Base-by-base conservation (phyloP, 2,888 invertebrate species). In the Cheilosia pagana region DNA sequence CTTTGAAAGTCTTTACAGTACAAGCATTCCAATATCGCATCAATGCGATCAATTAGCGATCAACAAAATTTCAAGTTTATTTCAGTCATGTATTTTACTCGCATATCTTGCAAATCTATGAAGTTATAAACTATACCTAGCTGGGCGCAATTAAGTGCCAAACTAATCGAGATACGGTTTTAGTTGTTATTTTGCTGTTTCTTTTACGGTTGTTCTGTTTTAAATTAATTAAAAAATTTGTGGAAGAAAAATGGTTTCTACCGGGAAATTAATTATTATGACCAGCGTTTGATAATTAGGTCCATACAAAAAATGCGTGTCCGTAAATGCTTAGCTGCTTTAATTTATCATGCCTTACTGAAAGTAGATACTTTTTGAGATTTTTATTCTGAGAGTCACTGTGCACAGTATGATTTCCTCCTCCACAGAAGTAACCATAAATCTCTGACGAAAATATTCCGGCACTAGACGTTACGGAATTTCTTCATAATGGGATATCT, bases 61-160 rank as follows among this genome's bases (percentile, higher is more conserved):
- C n/a, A 23, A 25, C n/a, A 39, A 39, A 45, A 55, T 19, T 57
- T 70, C 70, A 70, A 68, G 41, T 68, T 53, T 55, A 70, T 19
- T 25, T 35, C 45, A 57, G 48, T 12, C 41, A 35, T 50, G 21
- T 48, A 48, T 16, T 16, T 7, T 19, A 16, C 14, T n/a, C 16
- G 16, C 16, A 35, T 48, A 59, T 59, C 59, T 35, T 39, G 23
- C 3, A 31, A 8, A 59, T 70, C 68, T 57, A 16, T 25, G 25
- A 28, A 25, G 28, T 19, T 53, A 16, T 23, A 21, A 53, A 25
- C 31, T 45, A n/a, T n/a, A n/a, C n/a, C n/a, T n/a, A 35, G 3
- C 35, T 35, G 12, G 12, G 35, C 35, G 12, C 8, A 45, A 68
- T 68, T 57, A 57, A 59, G 57, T 12, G 1, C 14, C 48, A 12